Base-by-base conservation (phyloP, 2,113 vertebrate genomes). In the Vidua macroura region DNA sequence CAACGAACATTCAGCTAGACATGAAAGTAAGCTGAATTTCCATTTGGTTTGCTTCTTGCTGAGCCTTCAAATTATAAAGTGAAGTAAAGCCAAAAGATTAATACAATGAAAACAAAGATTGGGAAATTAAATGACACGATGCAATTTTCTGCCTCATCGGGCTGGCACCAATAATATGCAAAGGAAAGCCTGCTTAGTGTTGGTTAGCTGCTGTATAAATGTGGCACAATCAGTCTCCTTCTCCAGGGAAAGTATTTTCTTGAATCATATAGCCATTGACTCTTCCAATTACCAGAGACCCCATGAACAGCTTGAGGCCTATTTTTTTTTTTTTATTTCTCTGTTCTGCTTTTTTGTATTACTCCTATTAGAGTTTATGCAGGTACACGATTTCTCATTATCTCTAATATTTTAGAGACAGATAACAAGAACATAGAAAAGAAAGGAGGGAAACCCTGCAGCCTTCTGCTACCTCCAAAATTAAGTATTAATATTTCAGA, bases 51-150 rank as follows among this genome's bases (percentile, higher is more conserved):
- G 90, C 97, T 98, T 98, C 98, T 98, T 98, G 98, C 98, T 99
- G 98, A 99, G 98, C 98, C 98, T 98, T 99, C 98, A 98, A 98
- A 98, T 98, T 98, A 98, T 98, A 98, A 98, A 98, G 98, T 98
- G 98, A 98, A 98, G 98, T 98, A 99, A 98, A 98, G 98, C 98
- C 97, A 98, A 98, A 98, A 98, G 98, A 99, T 99, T 99, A 99
- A 99, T 98, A 98, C 98, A 99, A 98, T 98, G 98, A 99, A 99
- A 99, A 99, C 98, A 99, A 99, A 98, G 98, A 98, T 98, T 98
- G 98, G 98, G 98, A 98, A 98, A 99, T 98, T 98, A 99, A 98
- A 98, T 98, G 98, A 99, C 98, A 99, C 97, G 98, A 99, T 98
- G 98, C 98, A 99, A 99, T 99, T 99, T 99, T 99, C 98, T 98